Conservation (phyloP, 2,888 invertebrate genomes). For the Tyria jacobaeae region DNA sequence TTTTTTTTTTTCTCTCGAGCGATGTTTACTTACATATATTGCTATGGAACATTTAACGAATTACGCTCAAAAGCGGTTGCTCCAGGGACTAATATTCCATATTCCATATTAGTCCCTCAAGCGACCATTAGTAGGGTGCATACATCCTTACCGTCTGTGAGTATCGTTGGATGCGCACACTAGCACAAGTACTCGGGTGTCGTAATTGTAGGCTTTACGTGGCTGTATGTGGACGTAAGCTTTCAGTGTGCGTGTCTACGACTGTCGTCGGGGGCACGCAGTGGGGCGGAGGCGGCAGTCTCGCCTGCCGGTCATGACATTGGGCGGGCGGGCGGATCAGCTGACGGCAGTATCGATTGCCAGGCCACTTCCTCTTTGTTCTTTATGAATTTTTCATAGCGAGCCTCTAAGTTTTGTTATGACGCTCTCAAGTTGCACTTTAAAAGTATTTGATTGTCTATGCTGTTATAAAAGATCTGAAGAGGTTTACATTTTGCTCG, state of each 20-base stretch:
- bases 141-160: constrained; percentile 14
- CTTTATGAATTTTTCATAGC: constrained; percentile 81
- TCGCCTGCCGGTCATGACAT: constrained; percentile 78
- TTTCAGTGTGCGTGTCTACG: constrained; percentile 37
- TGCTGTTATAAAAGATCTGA: neutral
- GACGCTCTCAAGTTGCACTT: constrained; percentile 48
- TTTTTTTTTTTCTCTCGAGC: too few relatives aligned
- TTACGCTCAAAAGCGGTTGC: too few relatives aligned
- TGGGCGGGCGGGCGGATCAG: constrained; percentile 83
- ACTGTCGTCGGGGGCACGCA: constrained; percentile 50
- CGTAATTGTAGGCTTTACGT: neutral
- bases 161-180: constrained; percentile 23
- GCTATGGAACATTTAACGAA: too few relatives aligned
- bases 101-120: constrained; percentile 12
- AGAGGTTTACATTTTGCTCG: too few relatives aligned
- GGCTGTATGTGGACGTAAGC: constrained; percentile 2
- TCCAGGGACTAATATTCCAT: constrained; percentile 1
- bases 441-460: constrained; percentile 2
- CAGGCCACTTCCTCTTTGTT: constrained; percentile 74
- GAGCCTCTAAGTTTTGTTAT: constrained; percentile 61
- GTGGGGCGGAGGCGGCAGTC: constrained; percentile 51
- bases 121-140: constrained; percentile 13
- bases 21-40: too few relatives aligned
- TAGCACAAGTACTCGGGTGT: neutral
- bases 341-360: constrained; percentile 80